phyloP scores from a whole-genome alignment of 2,888 invertebrate species.

The Nomada lathburiana region DNA sequence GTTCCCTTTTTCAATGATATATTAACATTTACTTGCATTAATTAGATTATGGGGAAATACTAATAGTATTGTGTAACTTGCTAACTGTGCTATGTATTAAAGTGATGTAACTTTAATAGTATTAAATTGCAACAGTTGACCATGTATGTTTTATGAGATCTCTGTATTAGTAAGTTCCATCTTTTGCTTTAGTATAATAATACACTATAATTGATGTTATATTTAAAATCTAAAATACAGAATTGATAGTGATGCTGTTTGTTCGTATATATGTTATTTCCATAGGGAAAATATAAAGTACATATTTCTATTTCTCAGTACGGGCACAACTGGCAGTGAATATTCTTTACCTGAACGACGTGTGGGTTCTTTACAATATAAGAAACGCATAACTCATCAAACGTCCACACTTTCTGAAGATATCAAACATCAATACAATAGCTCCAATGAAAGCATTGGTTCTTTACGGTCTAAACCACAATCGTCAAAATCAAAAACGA shows the following conservation, averaged over 20 bases:
- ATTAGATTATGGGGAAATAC: constrained; percentile 19
- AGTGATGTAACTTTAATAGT: constrained; percentile 1
- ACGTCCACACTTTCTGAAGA: constrained; percentile 85
- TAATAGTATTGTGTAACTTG: constrained; percentile 23
- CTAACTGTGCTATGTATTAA: constrained; percentile 2
- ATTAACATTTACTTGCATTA: constrained; percentile 26
- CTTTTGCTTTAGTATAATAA: not conserved
- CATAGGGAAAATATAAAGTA: constrained; percentile 19
- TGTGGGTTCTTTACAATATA: constrained; percentile 83
- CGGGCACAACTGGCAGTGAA: constrained; percentile 86
- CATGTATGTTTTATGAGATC: not conserved
- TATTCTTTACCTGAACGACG: constrained; percentile 85
- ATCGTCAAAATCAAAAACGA: constrained; percentile 86
- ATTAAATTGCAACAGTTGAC: not conserved
- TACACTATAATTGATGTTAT: not conserved
- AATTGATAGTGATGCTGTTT: not conserved
- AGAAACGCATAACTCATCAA: constrained; percentile 83
- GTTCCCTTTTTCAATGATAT: not conserved
- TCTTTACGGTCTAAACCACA: constrained; percentile 86
- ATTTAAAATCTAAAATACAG: not conserved
- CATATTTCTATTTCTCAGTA: constrained; percentile 77
- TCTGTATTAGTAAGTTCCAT: not conserved
- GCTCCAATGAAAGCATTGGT: constrained; percentile 93
- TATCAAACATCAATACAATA: constrained; percentile 88
- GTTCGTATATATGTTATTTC: not conserved